A percentile compares a stretch with the other conserved stretches of the same genome.
Conservation (phyloP, 2,888 invertebrate genomes). For the Caradrina kadenii region DNA sequence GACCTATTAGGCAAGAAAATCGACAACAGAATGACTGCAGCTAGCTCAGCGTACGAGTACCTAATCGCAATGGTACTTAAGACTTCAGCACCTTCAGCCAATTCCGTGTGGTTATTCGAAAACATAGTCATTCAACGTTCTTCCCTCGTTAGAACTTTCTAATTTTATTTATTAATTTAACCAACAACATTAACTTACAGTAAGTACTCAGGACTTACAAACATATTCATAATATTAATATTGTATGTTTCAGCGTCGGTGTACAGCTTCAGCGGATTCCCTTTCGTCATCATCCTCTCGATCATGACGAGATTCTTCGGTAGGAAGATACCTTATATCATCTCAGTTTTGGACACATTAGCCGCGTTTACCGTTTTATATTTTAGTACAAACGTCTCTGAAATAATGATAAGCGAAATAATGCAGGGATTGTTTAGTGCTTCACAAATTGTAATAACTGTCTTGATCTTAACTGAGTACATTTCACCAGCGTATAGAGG, state of each 20-base stretch:
- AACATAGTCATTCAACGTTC: background rate
- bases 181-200: too few species aligned
- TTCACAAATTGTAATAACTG: conserved; percentile 28
- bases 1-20: too few species aligned
- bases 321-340: conserved; percentile 58
- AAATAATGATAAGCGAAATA: conserved; percentile 62
- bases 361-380: conserved; percentile 58
- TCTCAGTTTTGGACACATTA: conserved; percentile 45
- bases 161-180: too few species aligned
- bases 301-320: conserved; percentile 55
- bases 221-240: background rate
- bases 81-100: background rate
- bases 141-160: background rate
- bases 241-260: conserved; percentile 38
- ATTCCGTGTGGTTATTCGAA: background rate
- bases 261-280: conserved; percentile 57
- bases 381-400: conserved; percentile 57
- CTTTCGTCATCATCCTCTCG: conserved; percentile 61
- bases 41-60: too few species aligned
- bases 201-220: background rate
- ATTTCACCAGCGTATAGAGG: conserved; percentile 69
- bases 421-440: conserved; percentile 54
- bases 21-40: too few species aligned
- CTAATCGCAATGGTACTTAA: background rate
- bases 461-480: conserved; percentile 67